Evolutionary conservation across 2,888 invertebrate species (phyloP).

Genomic region (Callimorpha dominula): DNA sequence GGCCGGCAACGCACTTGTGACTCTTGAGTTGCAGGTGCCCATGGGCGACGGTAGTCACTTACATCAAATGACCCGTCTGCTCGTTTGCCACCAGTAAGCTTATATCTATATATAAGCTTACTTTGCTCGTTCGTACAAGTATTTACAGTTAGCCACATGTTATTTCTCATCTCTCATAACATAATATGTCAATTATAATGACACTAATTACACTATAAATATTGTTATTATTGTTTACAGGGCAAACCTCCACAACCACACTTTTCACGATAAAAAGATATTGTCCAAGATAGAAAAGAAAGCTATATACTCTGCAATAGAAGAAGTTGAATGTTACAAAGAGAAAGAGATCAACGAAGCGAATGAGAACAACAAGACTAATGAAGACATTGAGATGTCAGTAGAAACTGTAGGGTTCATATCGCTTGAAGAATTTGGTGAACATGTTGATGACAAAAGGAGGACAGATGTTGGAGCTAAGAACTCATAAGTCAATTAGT

Average conservation of each 20-base stretch:
- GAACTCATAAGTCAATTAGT: slow-evolving; percentile 1
- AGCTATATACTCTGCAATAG: slow-evolving; percentile 73
- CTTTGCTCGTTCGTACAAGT: background rate
- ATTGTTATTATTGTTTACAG: slow-evolving; percentile 51
- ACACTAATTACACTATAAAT: background rate
- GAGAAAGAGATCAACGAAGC: slow-evolving; percentile 55
- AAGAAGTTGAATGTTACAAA: slow-evolving; percentile 65
- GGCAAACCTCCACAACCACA: slow-evolving; percentile 79
- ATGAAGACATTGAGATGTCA: slow-evolving; percentile 29
- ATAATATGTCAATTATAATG: no score
- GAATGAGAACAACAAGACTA: slow-evolving; percentile 10
- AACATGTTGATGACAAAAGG: slow-evolving; percentile 19
- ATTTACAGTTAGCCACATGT: no score
- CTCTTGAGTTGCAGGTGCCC: no score
- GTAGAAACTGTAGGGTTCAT: slow-evolving; percentile 40
- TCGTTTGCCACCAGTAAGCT: background rate
- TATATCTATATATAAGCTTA: background rate
- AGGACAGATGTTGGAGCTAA: background rate
- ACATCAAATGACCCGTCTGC: no score
- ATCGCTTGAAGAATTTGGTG: slow-evolving; percentile 37
- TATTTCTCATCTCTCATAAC: no score
- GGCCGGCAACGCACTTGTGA: no score
- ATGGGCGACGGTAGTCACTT: no score
- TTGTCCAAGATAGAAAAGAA: slow-evolving; percentile 79
- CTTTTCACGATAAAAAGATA: slow-evolving; percentile 83